Conservation (phyloP, 2,888 invertebrate species). For the Leucophenga montana region DNA sequence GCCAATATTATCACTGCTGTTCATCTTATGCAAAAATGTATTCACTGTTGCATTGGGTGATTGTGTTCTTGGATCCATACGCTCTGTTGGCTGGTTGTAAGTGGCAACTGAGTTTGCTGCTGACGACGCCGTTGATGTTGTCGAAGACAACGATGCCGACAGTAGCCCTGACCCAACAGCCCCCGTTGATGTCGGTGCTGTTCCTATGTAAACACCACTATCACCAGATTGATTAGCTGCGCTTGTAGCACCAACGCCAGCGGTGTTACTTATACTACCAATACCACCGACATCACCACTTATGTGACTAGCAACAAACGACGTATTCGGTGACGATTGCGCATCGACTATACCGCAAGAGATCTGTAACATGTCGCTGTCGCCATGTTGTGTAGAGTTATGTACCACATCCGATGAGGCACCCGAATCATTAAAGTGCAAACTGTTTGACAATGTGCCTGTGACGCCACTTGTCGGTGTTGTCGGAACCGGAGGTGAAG, state of each 20-base stretch:
- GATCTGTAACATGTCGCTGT: conserved; percentile 57
- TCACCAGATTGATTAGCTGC: conserved; percentile 65
- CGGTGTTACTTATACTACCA: conserved; percentile 43
- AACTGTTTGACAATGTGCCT: neutral
- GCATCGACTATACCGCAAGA: conserved; percentile 52
- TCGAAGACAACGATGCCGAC: no score
- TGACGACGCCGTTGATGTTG: no score
- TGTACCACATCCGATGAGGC: conserved; percentile 58
- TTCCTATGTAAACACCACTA: conserved; percentile 56
- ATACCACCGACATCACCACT: conserved; percentile 36
- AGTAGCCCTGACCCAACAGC: neutral
- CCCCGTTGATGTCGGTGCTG: conserved; percentile 11
- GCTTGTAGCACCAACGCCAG: conserved; percentile 27
- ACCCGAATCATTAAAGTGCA: conserved; percentile 65
- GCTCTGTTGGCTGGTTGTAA: no score
- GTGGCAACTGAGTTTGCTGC: no score
- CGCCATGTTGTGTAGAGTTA: conserved; percentile 50
- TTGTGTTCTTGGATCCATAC: neutral
- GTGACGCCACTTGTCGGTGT: conserved; percentile 15
- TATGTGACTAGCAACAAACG: conserved; percentile 38
- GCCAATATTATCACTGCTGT: conserved; percentile 34
- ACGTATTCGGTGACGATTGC: conserved; percentile 66
- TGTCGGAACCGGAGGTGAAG: conserved; percentile 32
- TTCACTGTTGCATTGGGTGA: conserved; percentile 26
- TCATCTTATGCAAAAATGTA: conserved; percentile 37